phyloP scores from a whole-genome alignment of 2,797 vertebrate genomes.

The Thalassophryne amazonica region DNA sequence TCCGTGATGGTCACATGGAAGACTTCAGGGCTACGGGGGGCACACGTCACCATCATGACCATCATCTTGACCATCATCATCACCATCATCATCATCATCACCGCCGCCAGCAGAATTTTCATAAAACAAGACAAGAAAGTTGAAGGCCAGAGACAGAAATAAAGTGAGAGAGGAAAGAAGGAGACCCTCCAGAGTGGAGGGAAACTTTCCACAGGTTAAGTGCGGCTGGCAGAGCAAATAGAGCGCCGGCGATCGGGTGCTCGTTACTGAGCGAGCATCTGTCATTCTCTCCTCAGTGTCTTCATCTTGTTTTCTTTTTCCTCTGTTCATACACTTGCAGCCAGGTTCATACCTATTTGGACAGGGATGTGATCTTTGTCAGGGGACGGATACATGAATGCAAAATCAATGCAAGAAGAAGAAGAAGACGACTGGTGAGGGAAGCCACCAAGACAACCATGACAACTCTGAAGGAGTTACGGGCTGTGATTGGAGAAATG shows the following conservation, averaged over 20 bases:
- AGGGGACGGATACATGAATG: no score
- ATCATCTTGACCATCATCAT: no score
- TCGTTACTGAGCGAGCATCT: conserved; percentile 26
- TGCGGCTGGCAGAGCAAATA: conserved; percentile 56
- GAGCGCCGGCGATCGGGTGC: conserved; percentile 37
- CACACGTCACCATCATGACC: conserved; percentile 26
- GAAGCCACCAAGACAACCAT: no score
- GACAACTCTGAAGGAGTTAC: no score
- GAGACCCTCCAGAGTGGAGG: conserved; percentile 75
- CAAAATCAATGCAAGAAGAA: no score
- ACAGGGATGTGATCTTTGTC: no score
- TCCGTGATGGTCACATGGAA: conserved; percentile 65
- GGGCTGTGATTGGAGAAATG: no score
- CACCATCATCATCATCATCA: no score
- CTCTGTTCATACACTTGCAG: no score
- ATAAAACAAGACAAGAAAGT: conserved; percentile 74
- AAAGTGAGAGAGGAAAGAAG: conserved; percentile 62
- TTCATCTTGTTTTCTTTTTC: conserved; percentile 13
- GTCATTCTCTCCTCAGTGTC: conserved; percentile 13
- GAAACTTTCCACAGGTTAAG: conserved; percentile 78
- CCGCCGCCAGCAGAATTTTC: conserved; percentile 71
- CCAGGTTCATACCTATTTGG: no score
- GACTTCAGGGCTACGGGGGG: conserved; percentile 59
- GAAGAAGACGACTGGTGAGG: no score
- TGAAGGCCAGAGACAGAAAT: conserved; percentile 71